Base-by-base conservation (phyloP, 2,888 invertebrate species). In the Limnephilus lunatus region DNA sequence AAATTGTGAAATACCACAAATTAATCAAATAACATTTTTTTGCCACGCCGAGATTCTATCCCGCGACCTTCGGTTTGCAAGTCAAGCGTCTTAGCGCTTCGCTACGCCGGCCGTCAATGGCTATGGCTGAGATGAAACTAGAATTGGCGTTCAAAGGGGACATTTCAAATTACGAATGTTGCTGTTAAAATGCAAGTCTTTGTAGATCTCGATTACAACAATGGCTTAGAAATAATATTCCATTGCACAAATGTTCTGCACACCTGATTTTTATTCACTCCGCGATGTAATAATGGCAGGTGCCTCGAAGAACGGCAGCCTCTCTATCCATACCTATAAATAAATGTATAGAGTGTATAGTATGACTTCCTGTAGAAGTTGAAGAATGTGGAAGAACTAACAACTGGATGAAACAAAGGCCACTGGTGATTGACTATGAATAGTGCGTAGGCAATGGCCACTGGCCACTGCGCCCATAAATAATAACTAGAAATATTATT, bases 271-370 rank as follows among this genome's bases (percentile, higher is more conserved):
- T 83, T 87, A 91, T 91, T 91, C 87, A 88, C 91, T 83, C 81
- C 53, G 25, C 14, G 82, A 91, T 88, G 81, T 88, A 91, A 91
- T 91, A 91, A 88, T 88, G 88, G 88, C 87, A 91, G 91, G 91
- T 83, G 88, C 82, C 48, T 48, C 81, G 35, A 31, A 88, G 53
- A 53, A 32, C 91, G 91, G 90, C 81, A 91, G 85, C 88, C 68
- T 39, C 82, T 15, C 3, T 48, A 48, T 4, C 48, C 15, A 48
- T 48, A 15, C 14, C 14, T 15, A 48, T 15, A 48, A 15, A 48
- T 48, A 35, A 12, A 11, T 12, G 12, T 44, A 44, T 68, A 68
- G 15, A 25, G 25, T 68, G n/a, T 68, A 68, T 68, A 68, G 68
- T 82, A 91, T 68, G 89, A 87, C 88, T 91, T 91, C 91, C 91